A percentile compares a stretch with the other conserved stretches of the same genome.
phyloP scores from a whole-genome alignment of 2,113 vertebrate species.

The Noctilio leporinus region DNA sequence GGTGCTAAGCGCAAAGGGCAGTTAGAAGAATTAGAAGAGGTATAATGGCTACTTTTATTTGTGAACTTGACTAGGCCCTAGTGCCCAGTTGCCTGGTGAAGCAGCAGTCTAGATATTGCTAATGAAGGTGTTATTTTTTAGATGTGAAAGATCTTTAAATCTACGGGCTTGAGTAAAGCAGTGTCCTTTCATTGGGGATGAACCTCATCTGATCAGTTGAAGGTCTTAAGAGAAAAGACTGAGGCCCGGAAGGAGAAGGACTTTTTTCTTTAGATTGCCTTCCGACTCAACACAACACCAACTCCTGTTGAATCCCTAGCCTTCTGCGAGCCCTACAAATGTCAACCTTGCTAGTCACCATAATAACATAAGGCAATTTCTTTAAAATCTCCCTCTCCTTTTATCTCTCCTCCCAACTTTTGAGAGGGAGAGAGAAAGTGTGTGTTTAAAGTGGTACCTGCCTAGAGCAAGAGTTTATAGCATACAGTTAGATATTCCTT shows the following conservation, averaged over 20 bases:
- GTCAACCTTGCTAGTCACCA: not conserved
- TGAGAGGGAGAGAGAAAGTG: no score
- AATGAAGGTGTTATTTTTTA: not conserved
- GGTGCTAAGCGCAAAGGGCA: not conserved
- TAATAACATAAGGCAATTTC: not conserved
- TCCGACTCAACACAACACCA: not conserved
- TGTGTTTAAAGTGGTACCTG: no score
- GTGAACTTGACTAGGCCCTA: not conserved
- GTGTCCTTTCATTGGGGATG: not conserved
- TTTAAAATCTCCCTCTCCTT: not conserved
- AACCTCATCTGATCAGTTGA: not conserved
- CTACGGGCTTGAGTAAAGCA: not conserved
- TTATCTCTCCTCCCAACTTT: not conserved
- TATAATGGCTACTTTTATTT: not conserved
- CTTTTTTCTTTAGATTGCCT: not conserved
- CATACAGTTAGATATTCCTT: not conserved
- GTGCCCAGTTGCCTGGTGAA: not conserved
- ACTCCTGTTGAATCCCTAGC: not conserved
- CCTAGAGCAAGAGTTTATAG: not conserved
- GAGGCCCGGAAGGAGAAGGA: not conserved
- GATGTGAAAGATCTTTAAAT: not conserved
- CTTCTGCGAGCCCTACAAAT: not conserved
- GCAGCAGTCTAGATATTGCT: not conserved
- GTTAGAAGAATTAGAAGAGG: not conserved
- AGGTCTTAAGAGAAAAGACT: not conserved